Percentiles rank a stretch among this genome's conserved stretches.
Conservation (phyloP, 2,797 vertebrate genomes). For the Macrochelys suwanniensis region DNA sequence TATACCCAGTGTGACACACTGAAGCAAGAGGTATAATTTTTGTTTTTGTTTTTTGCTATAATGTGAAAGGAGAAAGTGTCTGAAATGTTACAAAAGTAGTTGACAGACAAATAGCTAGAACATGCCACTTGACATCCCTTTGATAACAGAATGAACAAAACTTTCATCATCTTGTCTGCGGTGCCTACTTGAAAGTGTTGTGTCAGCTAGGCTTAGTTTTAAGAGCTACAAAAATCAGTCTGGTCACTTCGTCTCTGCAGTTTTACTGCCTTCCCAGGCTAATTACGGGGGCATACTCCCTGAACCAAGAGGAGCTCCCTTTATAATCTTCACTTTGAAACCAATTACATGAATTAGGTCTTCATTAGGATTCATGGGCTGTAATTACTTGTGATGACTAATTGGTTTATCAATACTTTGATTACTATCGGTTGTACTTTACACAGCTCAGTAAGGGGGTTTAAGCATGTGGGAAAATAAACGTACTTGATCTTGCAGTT, state of each 20-base stretch:
- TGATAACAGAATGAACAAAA: not conserved
- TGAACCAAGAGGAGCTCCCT: not conserved
- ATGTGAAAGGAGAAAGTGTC: not conserved
- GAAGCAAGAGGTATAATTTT: not conserved
- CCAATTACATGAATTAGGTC: slow-evolving; percentile 5
- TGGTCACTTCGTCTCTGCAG: not conserved
- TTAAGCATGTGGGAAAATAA: not conserved
- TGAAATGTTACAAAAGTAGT: not conserved
- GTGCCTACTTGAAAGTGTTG: not conserved
- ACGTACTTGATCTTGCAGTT: slow-evolving; percentile 23
- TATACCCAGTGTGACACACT: not conserved
- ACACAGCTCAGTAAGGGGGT: not conserved
- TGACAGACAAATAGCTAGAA: not conserved
- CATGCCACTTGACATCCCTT: not conserved
- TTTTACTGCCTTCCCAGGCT: not conserved
- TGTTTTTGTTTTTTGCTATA: not conserved
- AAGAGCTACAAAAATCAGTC: not conserved
- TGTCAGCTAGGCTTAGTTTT: not conserved
- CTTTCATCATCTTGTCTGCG: not conserved
- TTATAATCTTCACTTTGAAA: not conserved
- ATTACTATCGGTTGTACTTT: slow-evolving; percentile 2
- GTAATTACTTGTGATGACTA: slow-evolving; percentile 24
- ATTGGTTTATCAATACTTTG: not conserved
- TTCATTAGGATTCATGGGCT: not conserved
- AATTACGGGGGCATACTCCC: not conserved